Percentiles rank a stretch among this genome's conserved stretches.
These are phyloP conservation scores for Brachirus orientalis DNA, from an alignment of 2,113 vertebrate genomes.

Conservation along the genomic window DNA sequence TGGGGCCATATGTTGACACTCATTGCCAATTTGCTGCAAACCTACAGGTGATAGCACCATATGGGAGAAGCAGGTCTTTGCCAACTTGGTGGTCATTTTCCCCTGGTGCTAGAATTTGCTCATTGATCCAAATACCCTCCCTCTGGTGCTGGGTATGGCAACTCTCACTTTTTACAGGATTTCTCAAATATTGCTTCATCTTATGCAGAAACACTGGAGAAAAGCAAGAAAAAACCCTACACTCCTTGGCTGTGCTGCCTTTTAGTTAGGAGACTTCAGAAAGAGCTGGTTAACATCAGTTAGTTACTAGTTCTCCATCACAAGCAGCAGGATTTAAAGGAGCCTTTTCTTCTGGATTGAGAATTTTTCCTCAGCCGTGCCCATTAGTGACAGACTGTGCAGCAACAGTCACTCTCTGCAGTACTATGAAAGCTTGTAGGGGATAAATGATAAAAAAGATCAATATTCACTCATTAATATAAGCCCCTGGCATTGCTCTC, in stretches of 20 bases:
- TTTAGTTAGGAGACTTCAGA: conserved; percentile 35
- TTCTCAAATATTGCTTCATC: conserved; percentile 45
- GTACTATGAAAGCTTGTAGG: conserved; percentile 36
- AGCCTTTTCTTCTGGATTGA: conserved; percentile 21
- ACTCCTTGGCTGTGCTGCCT: conserved; percentile 10
- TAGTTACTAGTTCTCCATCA: conserved; percentile 17
- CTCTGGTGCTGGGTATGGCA: conserved; percentile 12
- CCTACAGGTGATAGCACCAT: conserved; percentile 81
- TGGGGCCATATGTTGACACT: conserved; percentile 73
- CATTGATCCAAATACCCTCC: conserved; percentile 40
- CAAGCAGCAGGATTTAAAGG: conserved; percentile 26
- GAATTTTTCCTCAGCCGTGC: conserved; percentile 16
- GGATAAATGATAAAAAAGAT: conserved; percentile 50
- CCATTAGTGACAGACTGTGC: conserved; percentile 39
- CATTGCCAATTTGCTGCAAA: conserved; percentile 74
- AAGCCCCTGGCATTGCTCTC: conserved; percentile 41
- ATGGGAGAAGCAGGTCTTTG: conserved; percentile 72
- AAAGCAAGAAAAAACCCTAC: conserved; percentile 5
- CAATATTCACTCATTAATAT: conserved; percentile 53
- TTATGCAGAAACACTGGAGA: conserved; percentile 38
- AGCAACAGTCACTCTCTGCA: conserved; percentile 16
- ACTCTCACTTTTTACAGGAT: background rate
- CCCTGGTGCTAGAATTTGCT: conserved; percentile 33
- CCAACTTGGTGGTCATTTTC: conserved; percentile 62
- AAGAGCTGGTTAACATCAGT: conserved; percentile 35